Evolutionary conservation across 2,888 invertebrate genomes (phyloP), one percentile per base, ranked within the genome.

Genomic region (Dryobotodes eremita): DNA sequence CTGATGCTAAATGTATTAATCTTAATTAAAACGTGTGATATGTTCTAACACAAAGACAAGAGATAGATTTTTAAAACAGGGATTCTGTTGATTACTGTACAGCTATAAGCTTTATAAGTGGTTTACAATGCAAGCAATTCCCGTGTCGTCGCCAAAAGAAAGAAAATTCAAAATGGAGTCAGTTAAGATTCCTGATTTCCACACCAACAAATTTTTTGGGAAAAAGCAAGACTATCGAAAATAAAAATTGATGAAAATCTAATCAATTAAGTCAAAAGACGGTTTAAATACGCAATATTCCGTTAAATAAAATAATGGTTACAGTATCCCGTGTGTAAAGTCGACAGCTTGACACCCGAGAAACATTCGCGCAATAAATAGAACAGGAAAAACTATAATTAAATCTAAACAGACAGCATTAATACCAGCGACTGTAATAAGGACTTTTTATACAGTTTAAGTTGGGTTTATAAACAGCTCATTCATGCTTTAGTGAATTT

Each of bases 351-450:
- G 71, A 48, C 83, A 79, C 4, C 53, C 20, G 71, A 74, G 53
- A 48, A 31, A 79, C 79, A 68, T 73, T 48, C 15, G 26, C 17
- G 59, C 66, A 59, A 77, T 62, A 73, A 75, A 79, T 86, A 84
- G 75, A 61, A 46, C 55, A 71, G 68, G 59, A 75, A 74, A 77
- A 73, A 79, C 69, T 83, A 83, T 82, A 68, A 71, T 71, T 82
- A 83, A 57, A 78, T 73, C 26, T 53, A 62, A 61, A n/a, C 69
- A 64, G 13, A 61, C 36, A 65, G 3, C 36, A 62, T 62, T 57
- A 69, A 64, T 68, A n/a, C n/a, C 17, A n/a, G 10, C 10, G n/a
- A 48, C 64, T 2, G 59, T n/a, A n/a, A n/a, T 53, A n/a, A 46
- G 31, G 26, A 42, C n/a, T n/a, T 75, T 48, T 23, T 48, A 20